Evolutionary conservation across 2,113 vertebrate species (phyloP), one percentile per base, ranked within the genome.

Genomic region (Malurus elegans): DNA sequence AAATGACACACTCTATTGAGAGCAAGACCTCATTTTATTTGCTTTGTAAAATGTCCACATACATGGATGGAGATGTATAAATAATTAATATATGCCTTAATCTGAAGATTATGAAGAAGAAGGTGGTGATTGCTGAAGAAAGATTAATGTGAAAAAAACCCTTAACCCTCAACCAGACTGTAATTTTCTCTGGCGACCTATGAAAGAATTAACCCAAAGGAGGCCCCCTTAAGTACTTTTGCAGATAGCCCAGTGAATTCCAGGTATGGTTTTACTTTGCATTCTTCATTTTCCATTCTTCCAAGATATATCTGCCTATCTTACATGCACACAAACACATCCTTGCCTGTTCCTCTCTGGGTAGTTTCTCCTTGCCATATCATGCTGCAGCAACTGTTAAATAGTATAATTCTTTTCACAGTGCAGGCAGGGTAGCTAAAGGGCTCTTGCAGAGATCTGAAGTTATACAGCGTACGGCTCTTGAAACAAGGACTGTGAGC

Each of bases 11-110:
- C 18, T 75, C 48, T 31, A 25, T 29, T 40, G 34, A 2, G 8
- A 95, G 62, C 38, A 58, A 93, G 38, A 28, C 31, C 18, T 74
- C 44, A 26, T 80, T 89, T 87, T 79, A 92, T 82, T 94, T 95
- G 29, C 71, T 95, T 86, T 88, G 8, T 88, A 60, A 90, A 83
- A 34, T 18, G 57, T 44, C 51, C 51, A 48, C 50, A 70, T 44
- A 83, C 44, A 80, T 74, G 60, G 75, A 86, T 92, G 56, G 88
- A 95, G 44, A 54, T 42, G 53, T 64, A 86, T 90, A 92, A 94
- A 96, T 94, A 96, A 93, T 95, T 95, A 95, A 97, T 90, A 76
- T 9, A 45, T 62, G 18, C 51, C 54, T 93, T 96, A 93, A 97
- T 95, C 60, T 86, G 86, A 96, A 90, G 82, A 96, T 93, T 90